phyloP scores from a whole-genome alignment of 2,113 vertebrate genomes.

The Solenodon paradoxus region DNA sequence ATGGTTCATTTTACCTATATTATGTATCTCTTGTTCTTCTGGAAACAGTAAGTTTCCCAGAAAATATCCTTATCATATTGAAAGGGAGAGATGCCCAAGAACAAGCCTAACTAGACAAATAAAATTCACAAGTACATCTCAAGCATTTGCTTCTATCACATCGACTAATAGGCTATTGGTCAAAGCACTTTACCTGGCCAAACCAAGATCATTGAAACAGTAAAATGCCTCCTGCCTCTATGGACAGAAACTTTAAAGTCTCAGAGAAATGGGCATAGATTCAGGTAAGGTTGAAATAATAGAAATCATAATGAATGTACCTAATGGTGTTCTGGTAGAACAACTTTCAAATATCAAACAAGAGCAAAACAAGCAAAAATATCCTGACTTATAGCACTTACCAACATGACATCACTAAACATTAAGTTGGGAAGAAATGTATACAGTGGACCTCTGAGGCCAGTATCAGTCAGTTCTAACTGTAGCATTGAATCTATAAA shows the following conservation, averaged over 20 bases:
- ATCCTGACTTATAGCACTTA: not conserved
- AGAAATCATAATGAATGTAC: not conserved
- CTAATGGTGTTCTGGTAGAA: not conserved
- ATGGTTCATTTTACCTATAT: slow-evolving; percentile 1
- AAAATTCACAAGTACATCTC: slow-evolving; percentile 14
- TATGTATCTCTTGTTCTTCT: not conserved
- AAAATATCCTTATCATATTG: not conserved
- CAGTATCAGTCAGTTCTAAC: not conserved
- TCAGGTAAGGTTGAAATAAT: slow-evolving; percentile 13
- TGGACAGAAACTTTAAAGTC: not conserved
- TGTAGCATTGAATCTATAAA: not conserved
- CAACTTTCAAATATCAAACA: slow-evolving; percentile 14
- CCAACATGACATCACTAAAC: not conserved
- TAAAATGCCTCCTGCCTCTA: not conserved
- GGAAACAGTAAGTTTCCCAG: not conserved
- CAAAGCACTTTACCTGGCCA: not conserved
- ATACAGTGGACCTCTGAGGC: not conserved
- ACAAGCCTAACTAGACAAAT: not conserved
- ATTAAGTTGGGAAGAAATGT: not conserved
- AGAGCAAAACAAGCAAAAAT: not conserved
- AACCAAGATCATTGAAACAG: not conserved
- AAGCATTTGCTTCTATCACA: not conserved
- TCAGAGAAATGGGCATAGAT: not conserved
- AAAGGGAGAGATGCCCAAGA: not conserved
- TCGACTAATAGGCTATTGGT: not conserved